These are phyloP conservation scores for Ammodytes dubius DNA, from an alignment of 2,113 vertebrate species.

Conservation along the genomic window DNA sequence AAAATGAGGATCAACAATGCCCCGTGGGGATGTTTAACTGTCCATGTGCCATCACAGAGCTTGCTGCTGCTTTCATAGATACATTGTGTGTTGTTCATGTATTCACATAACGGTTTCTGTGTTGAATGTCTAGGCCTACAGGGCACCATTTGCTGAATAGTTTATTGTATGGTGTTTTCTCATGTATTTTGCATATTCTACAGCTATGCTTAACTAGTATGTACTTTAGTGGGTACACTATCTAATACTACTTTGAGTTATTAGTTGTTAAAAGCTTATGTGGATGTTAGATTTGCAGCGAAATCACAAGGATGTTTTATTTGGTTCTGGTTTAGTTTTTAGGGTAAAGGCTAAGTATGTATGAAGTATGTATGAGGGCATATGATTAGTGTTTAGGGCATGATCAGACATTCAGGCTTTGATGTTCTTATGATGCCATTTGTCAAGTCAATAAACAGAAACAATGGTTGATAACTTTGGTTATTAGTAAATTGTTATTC, in stretches of 20 bases:
- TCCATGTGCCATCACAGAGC: constrained; percentile 35
- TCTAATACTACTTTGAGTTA: background rate
- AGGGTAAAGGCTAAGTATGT: background rate
- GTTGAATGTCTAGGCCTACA: constrained; percentile 9
- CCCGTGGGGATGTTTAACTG: constrained; percentile 37
- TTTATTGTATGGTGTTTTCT: constrained; percentile 31
- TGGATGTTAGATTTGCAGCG: too few species aligned
- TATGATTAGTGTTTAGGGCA: background rate
- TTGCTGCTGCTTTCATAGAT: constrained; percentile 15
- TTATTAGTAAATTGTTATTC: too few species aligned
- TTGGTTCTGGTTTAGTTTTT: background rate
- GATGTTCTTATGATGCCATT: background rate
- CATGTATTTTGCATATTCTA: background rate
- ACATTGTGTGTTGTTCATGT: constrained; percentile 1
- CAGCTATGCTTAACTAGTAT: background rate
- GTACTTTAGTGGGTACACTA: background rate
- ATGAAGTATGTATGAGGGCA: background rate
- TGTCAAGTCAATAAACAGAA: background rate
- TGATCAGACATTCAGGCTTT: background rate
- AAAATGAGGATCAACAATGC: constrained; percentile 30
- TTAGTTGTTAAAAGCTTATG: background rate
- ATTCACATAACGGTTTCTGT: constrained; percentile 30
- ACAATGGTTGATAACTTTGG: background rate
- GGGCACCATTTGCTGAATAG: constrained; percentile 15
- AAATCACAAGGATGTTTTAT: background rate